Evolutionary conservation across 2,888 invertebrate species (phyloP).

Genomic region (Ophonus ardosiacus): DNA sequence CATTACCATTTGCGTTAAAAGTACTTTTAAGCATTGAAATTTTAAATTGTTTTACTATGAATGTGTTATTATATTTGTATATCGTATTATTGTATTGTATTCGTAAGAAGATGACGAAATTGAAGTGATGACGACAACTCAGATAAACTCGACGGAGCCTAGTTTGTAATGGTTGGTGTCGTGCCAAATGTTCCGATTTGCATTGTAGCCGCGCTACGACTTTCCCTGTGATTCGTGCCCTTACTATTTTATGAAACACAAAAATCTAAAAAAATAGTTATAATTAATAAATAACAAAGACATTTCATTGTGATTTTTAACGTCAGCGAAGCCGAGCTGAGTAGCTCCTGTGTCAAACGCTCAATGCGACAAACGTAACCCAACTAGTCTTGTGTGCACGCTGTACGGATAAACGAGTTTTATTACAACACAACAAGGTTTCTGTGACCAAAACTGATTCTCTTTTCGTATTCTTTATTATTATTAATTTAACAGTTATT

Average conservation of each 20-base stretch:
- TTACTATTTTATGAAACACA: slow-evolving; percentile 61
- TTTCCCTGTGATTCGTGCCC: slow-evolving; percentile 64
- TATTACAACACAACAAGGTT: slow-evolving; percentile 61
- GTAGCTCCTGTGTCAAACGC: slow-evolving; percentile 62
- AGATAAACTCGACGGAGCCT: slow-evolving; percentile 36
- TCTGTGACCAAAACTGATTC: slow-evolving; percentile 63
- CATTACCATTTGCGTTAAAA: slow-evolving; percentile 60
- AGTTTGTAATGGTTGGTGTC: slow-evolving; percentile 51
- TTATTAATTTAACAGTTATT: slow-evolving; percentile 59
- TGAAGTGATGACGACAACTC: slow-evolving; percentile 32
- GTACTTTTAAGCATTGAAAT: slow-evolving; percentile 59
- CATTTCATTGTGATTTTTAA: slow-evolving; percentile 63
- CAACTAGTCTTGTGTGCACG: slow-evolving; percentile 72
- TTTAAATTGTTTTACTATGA: slow-evolving; percentile 61
- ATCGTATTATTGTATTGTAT: slow-evolving; percentile 39
- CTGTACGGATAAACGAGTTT: slow-evolving; percentile 62
- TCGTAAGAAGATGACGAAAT: slow-evolving; percentile 40
- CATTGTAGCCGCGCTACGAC: slow-evolving; percentile 56
- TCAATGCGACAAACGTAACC: slow-evolving; percentile 70
- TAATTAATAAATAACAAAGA: slow-evolving; percentile 61
- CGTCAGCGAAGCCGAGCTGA: slow-evolving; percentile 51
- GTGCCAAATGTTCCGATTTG: slow-evolving; percentile 63
- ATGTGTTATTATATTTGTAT: slow-evolving; percentile 60
- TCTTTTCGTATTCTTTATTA: slow-evolving; percentile 58
- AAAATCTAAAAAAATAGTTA: slow-evolving; percentile 52